Evolutionary conservation across 2,797 vertebrate genomes (phyloP).

Genomic region (Aphelocoma californica): DNA sequence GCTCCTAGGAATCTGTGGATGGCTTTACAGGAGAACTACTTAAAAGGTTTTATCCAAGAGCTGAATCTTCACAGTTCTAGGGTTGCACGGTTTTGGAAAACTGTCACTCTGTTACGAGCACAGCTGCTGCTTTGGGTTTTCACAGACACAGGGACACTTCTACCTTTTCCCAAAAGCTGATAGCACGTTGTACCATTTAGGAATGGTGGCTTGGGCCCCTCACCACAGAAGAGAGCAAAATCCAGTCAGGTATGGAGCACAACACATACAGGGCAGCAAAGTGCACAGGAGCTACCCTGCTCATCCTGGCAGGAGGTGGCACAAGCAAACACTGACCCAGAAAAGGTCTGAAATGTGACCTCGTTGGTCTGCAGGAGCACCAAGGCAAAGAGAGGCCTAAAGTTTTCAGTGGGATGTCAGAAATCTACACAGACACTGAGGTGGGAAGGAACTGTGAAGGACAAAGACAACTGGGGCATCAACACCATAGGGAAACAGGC

Average conservation of each 20-base stretch:
- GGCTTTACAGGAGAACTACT: neutral
- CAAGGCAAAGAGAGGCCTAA: neutral
- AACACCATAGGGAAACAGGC: neutral
- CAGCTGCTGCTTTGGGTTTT: neutral
- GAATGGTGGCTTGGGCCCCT: neutral
- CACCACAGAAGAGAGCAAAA: neutral
- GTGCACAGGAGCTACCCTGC: neutral
- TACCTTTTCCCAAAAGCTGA: neutral
- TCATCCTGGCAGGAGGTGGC: neutral
- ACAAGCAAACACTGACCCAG: neutral
- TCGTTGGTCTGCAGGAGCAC: neutral
- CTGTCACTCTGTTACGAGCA: neutral
- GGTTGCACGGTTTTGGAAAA: neutral
- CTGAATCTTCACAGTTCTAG: neutral
- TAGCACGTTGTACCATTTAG: neutral
- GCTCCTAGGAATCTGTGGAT: neutral
- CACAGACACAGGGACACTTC: neutral
- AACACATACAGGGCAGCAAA: neutral
- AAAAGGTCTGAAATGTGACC: neutral
- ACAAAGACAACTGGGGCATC: neutral
- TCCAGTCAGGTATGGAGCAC: neutral
- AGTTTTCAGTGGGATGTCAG: neutral
- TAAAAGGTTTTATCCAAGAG: neutral
- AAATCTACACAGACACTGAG: neutral
- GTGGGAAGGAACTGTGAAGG: neutral